Conservation (phyloP, 2,888 invertebrate genomes). For the Drosophila quinaria region DNA sequence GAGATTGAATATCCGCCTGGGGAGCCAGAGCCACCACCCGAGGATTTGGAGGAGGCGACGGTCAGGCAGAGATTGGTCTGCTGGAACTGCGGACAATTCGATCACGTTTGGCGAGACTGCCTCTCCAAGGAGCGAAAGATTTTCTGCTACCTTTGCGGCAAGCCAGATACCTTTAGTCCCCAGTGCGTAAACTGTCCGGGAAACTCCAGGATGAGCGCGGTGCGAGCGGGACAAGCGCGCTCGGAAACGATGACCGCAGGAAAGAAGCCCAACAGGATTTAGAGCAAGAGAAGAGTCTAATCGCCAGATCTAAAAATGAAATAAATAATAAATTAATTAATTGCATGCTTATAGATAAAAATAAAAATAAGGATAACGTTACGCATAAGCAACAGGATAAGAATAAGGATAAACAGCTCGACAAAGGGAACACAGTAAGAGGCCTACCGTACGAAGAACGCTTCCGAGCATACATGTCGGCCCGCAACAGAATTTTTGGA, state of each 20-base stretch:
- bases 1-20: neutral
- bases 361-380: neutral
- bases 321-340: no score
- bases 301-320: no score
- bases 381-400: no score
- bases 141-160: neutral
- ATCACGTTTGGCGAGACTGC: neutral
- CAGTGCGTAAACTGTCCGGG: neutral
- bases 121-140: neutral
- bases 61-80: neutral
- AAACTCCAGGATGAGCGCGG: neutral
- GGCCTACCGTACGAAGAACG: neutral
- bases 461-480: neutral
- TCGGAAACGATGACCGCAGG: neutral
- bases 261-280: neutral
- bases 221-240: neutral
- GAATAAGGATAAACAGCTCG: neutral
- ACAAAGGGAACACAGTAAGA: neutral
- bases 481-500: neutral
- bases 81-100: neutral
- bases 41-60: neutral
- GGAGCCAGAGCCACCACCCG: neutral
- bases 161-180: neutral
- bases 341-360: no score
- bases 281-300: no score